Conservation (phyloP, 2,888 invertebrate genomes). For the Drosophila pegasa region DNA sequence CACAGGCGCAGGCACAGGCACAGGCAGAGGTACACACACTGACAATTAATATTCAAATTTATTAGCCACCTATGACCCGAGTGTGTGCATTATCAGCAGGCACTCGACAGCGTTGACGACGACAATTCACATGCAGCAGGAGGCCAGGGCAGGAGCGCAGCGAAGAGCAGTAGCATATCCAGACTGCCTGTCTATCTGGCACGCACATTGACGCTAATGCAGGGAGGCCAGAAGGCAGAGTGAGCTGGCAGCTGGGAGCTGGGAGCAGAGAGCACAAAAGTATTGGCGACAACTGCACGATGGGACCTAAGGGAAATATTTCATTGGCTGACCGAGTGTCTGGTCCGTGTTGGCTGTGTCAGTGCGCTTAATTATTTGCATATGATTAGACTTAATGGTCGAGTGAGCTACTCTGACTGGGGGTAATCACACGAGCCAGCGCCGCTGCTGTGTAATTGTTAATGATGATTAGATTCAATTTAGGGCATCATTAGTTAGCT, state of each 20-base stretch:
- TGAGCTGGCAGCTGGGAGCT: neutral
- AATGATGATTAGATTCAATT: conserved; percentile 85
- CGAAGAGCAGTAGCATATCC: conserved; percentile 15
- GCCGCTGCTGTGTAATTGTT: conserved; percentile 82
- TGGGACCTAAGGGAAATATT: conserved; percentile 83
- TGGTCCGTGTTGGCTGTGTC: conserved; percentile 47
- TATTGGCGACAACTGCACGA: conserved; percentile 76
- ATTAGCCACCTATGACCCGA: conserved; percentile 84
- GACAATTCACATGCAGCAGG: conserved; percentile 38
- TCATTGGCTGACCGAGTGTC: conserved; percentile 65
- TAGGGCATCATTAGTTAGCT: conserved; percentile 84
- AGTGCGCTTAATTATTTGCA: conserved; percentile 83
- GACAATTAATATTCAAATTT: conserved; percentile 84
- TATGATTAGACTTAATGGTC: conserved; percentile 80
- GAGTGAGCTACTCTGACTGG: conserved; percentile 60
- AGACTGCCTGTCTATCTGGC: conserved; percentile 50
- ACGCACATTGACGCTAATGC: conserved; percentile 40
- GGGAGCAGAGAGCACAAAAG: conserved; percentile 47
- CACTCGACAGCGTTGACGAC: conserved; percentile 50
- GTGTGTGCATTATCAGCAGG: conserved; percentile 83
- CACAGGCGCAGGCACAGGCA: conserved; percentile 58
- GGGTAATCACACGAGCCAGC: conserved; percentile 68
- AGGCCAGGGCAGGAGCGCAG: neutral
- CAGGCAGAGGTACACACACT: conserved; percentile 60
- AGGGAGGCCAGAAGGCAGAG: conserved; percentile 3